A percentile compares a stretch with the other conserved stretches of the same genome.
phyloP scores from a whole-genome alignment of 2,113 vertebrate genomes.

The Anoura caudifer region DNA sequence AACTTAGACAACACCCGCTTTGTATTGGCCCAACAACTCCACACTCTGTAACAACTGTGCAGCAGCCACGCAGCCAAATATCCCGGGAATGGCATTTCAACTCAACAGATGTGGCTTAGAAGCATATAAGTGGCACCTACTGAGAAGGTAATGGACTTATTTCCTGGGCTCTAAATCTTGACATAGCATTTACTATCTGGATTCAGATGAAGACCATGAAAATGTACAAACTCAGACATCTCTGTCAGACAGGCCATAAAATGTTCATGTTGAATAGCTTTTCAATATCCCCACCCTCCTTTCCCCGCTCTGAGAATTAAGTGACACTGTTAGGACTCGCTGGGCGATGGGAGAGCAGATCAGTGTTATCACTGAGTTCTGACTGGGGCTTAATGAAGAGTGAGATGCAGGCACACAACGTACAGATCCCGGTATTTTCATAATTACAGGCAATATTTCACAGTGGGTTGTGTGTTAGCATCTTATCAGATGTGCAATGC shows the following conservation, averaged over 20 bases:
- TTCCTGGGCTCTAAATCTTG: constrained; percentile 71
- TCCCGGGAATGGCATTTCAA: constrained; percentile 56
- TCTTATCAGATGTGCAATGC: neutral
- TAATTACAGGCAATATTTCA: neutral
- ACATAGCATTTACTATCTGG: constrained; percentile 57
- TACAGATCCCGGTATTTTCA: fast-evolving
- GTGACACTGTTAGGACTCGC: neutral
- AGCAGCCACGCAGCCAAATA: neutral
- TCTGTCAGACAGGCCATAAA: constrained; percentile 32
- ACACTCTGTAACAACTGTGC: neutral
- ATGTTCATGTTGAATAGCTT: neutral
- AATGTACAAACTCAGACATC: constrained; percentile 63
- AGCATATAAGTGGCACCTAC: constrained; percentile 64
- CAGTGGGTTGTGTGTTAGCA: fast-evolving
- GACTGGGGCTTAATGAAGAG: neutral
- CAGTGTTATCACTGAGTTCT: fast-evolving
- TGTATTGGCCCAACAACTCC: neutral
- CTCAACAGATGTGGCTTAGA: constrained; percentile 55
- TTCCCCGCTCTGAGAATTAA: neutral
- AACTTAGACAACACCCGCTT: neutral
- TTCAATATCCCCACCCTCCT: neutral
- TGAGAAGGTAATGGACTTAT: constrained; percentile 70
- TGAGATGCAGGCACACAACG: fast-evolving
- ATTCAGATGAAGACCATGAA: constrained; percentile 72
- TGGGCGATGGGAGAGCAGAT: fast-evolving